phyloP scores from a whole-genome alignment of 1,140 invertebrate species.

The Orchesella cincta region DNA sequence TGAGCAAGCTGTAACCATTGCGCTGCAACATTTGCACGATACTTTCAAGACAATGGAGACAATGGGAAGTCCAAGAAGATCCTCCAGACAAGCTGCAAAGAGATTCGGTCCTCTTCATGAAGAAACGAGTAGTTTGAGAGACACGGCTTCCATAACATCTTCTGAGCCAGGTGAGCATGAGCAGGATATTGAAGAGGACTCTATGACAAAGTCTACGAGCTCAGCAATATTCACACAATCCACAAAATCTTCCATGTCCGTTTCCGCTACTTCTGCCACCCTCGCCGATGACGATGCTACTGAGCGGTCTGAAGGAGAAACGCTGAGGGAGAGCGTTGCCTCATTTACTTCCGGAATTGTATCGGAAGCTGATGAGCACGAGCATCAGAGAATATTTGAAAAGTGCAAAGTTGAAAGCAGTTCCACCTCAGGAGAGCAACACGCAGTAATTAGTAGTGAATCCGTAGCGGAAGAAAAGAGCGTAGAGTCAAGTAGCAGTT shows the following conservation, averaged over 20 bases:
- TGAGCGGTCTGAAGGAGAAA: slow-evolving; percentile 27
- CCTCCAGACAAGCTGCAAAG: not conserved
- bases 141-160: not conserved
- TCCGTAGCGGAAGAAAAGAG: slow-evolving; percentile 1
- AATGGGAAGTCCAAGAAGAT: slow-evolving; percentile 21
- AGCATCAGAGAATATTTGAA: not conserved
- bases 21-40: slow-evolving; percentile 27
- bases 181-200: slow-evolving; percentile 9
- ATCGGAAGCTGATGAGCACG: slow-evolving; percentile 3
- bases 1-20: slow-evolving; percentile 15
- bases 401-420: not conserved
- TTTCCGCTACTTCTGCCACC: slow-evolving; percentile 16
- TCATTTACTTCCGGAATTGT: slow-evolving; percentile 26
- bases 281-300: slow-evolving; percentile 10
- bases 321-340: slow-evolving; percentile 29
- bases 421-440: not conserved
- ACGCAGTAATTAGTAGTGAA: not conserved
- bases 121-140: not conserved
- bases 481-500: slow-evolving; percentile 9
- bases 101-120: not conserved
- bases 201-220: not conserved
- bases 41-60: slow-evolving; percentile 29
- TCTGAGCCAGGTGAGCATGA: slow-evolving; percentile 8
- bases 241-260: not conserved
- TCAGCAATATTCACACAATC: slow-evolving; percentile 32